Percentiles rank a stretch among this genome's conserved stretches.
Conservation (phyloP, 2,113 vertebrate genomes). For the Passerina amoena region DNA sequence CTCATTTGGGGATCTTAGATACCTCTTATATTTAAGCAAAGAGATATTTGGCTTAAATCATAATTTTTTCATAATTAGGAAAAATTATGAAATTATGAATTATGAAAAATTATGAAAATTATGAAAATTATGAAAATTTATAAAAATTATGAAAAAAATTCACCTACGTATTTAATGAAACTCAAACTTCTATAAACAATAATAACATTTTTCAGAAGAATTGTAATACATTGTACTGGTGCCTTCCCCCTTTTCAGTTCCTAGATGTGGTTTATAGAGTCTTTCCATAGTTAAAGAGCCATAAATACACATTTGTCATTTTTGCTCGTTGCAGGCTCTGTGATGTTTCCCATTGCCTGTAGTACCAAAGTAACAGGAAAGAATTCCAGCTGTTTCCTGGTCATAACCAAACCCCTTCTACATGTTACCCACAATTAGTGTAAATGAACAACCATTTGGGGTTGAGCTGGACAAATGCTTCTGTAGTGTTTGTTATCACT, state of each 20-base stretch:
- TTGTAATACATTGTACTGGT: background rate
- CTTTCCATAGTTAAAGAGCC: background rate
- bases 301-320: background rate
- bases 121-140: too few relatives aligned
- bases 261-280: background rate
- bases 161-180: background rate
- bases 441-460: background rate
- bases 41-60: too few relatives aligned
- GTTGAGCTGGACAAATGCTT: background rate
- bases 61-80: too few relatives aligned
- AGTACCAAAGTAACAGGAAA: background rate
- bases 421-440: background rate
- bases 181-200: background rate
- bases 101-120: too few relatives aligned
- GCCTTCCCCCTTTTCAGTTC: background rate
- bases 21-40: background rate
- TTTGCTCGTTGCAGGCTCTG: rapidly evolving
- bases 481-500: background rate
- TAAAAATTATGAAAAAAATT: too few relatives aligned
- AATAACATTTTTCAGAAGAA: background rate
- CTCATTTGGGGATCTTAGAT: background rate
- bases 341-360: background rate
- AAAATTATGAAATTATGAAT: too few relatives aligned
- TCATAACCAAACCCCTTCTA: background rate
- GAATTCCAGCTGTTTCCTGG: background rate